Evolutionary conservation across 2,797 vertebrate genomes (phyloP).

Genomic region (Brachyalestes nurse): DNA sequence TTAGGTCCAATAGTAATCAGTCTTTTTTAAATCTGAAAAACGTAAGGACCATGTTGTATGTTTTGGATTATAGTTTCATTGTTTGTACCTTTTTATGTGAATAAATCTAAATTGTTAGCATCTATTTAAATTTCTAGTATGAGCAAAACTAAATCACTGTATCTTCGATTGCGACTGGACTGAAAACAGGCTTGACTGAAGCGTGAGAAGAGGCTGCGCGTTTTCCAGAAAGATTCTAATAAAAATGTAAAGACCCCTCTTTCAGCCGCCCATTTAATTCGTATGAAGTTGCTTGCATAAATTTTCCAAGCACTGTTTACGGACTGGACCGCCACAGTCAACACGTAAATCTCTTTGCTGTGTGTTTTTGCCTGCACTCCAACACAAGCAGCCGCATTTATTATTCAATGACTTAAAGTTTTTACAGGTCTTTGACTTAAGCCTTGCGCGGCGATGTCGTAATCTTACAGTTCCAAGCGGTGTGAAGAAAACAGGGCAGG

Average conservation of each 20-base stretch:
- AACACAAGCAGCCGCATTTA: slow-evolving; percentile 65
- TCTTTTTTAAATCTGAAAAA: too few relatives aligned
- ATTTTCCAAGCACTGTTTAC: slow-evolving; percentile 55
- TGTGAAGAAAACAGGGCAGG: slow-evolving; percentile 34
- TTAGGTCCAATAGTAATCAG: too few relatives aligned
- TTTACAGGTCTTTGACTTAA: slow-evolving; percentile 49
- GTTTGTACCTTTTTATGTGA: too few relatives aligned
- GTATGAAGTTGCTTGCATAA: slow-evolving; percentile 43
- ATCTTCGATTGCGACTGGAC: neutral
- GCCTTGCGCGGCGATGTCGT: slow-evolving; percentile 56
- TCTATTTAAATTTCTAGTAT: neutral
- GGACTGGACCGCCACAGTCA: slow-evolving; percentile 56
- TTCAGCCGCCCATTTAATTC: slow-evolving; percentile 65
- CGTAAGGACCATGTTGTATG: too few relatives aligned
- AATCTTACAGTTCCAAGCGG: slow-evolving; percentile 53
- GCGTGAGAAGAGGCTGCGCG: slow-evolving; percentile 14
- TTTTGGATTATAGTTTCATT: too few relatives aligned
- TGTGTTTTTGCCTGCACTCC: slow-evolving; percentile 57
- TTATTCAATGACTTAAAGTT: slow-evolving; percentile 60
- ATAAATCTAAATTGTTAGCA: too few relatives aligned
- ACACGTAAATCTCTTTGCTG: slow-evolving; percentile 55
- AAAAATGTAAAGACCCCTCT: slow-evolving; percentile 4
- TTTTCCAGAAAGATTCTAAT: slow-evolving; percentile 26
- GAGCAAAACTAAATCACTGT: neutral
- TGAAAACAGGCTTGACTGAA: neutral